phyloP scores from a whole-genome alignment of 2,113 vertebrate species.

The Cnemophilus loriae region DNA sequence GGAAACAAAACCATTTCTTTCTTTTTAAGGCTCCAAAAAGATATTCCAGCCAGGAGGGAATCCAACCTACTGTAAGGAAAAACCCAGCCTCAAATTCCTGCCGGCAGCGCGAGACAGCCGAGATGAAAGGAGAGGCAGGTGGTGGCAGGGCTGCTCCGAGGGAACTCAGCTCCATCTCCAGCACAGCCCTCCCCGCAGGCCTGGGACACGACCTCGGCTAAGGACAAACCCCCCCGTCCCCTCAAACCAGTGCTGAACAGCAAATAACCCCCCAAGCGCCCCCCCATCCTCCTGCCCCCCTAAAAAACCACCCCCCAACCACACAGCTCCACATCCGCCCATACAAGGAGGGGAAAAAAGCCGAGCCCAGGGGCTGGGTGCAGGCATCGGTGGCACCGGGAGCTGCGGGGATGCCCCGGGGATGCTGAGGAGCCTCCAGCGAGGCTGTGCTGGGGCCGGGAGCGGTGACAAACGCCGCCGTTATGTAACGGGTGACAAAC shows the following conservation, averaged over 20 bases:
- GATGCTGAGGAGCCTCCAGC: background rate
- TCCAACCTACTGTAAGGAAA: background rate
- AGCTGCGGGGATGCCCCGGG: rapidly evolving
- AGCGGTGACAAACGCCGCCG: background rate
- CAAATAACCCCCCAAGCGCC: background rate
- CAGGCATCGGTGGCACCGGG: background rate
- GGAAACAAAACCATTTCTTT: background rate
- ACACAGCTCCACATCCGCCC: background rate
- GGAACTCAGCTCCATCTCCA: background rate
- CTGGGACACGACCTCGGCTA: rapidly evolving
- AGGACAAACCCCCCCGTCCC: background rate
- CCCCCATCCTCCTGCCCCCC: background rate
- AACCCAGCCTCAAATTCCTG: background rate
- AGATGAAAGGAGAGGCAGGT: background rate
- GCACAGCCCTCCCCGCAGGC: background rate
- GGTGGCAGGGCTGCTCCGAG: rapidly evolving
- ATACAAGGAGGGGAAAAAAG: rapidly evolving
- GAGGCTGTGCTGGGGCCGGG: background rate
- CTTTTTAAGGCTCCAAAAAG: background rate
- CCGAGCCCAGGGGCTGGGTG: rapidly evolving
- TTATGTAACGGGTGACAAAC: slow-evolving; percentile 42
- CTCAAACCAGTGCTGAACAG: background rate
- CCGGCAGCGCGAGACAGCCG: rapidly evolving
- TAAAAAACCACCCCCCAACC: background rate
- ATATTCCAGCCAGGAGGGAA: background rate